Evolutionary conservation across 2,888 invertebrate species (phyloP).

Genomic region (Lymantria monacha): DNA sequence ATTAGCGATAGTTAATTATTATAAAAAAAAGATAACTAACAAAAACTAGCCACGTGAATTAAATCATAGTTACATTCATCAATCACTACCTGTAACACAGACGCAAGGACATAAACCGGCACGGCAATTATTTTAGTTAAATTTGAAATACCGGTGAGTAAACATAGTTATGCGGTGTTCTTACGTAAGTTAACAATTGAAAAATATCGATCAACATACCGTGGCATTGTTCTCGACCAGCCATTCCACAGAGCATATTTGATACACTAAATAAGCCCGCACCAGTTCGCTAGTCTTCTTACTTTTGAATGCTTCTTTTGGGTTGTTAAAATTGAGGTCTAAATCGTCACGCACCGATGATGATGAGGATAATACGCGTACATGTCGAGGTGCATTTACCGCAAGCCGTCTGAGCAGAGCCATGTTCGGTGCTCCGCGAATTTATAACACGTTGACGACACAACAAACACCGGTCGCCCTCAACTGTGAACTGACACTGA

Average conservation of each 20-base stretch:
- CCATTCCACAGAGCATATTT: constrained; percentile 92
- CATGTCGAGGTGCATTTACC: constrained; percentile 59
- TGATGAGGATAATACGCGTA: constrained; percentile 54
- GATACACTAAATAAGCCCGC: constrained; percentile 95
- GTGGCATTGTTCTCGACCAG: constrained; percentile 95
- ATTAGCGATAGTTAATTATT: not conserved
- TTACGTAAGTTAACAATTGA: constrained; percentile 66
- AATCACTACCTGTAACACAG: constrained; percentile 27
- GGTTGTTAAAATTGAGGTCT: constrained; percentile 93
- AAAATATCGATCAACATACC: constrained; percentile 83
- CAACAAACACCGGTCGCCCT: constrained; percentile 59
- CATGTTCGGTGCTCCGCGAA: constrained; percentile 64
- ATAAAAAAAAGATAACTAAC: constrained; percentile 16
- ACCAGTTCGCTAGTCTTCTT: constrained; percentile 96
- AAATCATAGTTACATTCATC: constrained; percentile 10
- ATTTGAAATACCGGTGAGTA: constrained; percentile 51
- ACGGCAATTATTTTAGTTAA: constrained; percentile 45
- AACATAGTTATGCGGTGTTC: constrained; percentile 42
- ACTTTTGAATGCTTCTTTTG: constrained; percentile 95
- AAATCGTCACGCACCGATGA: constrained; percentile 84
- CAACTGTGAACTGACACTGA: constrained; percentile 64
- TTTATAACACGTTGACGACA: constrained; percentile 39
- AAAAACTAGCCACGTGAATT: constrained; percentile 23
- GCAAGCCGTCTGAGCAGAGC: constrained; percentile 73
- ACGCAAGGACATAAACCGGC: constrained; percentile 44